Evolutionary conservation across 2,888 invertebrate genomes (phyloP), one percentile per base, ranked within the genome.

Genomic region (Caenorhabditis sp.): DNA sequence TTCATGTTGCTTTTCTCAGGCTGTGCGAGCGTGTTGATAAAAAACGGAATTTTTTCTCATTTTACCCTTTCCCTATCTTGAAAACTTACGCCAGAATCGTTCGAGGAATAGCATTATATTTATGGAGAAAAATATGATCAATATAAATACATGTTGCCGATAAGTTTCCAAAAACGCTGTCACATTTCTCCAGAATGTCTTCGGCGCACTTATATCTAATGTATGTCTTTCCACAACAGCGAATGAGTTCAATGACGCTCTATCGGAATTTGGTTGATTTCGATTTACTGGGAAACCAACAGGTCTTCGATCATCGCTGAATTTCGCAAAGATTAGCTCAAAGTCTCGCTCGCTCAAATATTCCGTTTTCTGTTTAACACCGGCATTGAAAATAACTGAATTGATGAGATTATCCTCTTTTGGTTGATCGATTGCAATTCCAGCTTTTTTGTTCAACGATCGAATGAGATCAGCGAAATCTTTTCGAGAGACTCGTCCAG

Each of bases 21-120:
- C n/a, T 53, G 21, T 12, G 36, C 26, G 21, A 23, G 31, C 50
- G 17, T 3, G 4, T 3, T 53, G 10, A 21, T 7, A 5, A 21
- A 17, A 2, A 5, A 21, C 5, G 21, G 26, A 26, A 56, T 56
- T 53, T 23, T 21, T 53, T 53, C 25, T 4, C 21, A 17, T 50
- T 10, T 53, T 21, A 7, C 3, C 7, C 21, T 8, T 53, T 53
- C 36, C 5, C 5, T 8, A 36, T 36, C 21, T 57, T 57, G 7
- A 26, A 57, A 36, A 90, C 93, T 91, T 89, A 93, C 93, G 94
- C 66, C 95, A 95, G 87, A 96, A 97, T 87, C 96, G 90, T 88
- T 96, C 95, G 10, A 95, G 93, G 87, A 96, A 97, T n/a, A 96
- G 89, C 0, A 93, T 94, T 78, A 95, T 93, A 1, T 95, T 95